Conservation (phyloP, 2,797 vertebrate genomes). For the Hapalemur alaotrensis region DNA sequence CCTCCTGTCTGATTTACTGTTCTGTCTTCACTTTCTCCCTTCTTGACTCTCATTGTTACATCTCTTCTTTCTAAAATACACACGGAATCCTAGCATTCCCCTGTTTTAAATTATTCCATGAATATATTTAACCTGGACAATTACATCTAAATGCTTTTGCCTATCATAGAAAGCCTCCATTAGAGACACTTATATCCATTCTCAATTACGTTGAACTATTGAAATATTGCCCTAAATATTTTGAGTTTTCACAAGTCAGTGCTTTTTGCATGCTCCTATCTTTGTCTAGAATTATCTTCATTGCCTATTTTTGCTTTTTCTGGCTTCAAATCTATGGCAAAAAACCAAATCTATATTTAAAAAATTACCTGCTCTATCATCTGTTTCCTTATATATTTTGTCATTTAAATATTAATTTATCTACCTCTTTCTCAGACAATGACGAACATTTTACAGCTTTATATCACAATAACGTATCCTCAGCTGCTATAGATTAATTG, state of each 20-base stretch:
- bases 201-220: neutral
- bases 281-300: neutral
- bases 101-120: neutral
- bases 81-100: neutral
- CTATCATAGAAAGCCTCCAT: neutral
- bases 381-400: neutral
- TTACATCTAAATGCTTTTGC: neutral
- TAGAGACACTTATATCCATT: neutral
- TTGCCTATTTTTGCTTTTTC: neutral
- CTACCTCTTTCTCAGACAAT: neutral
- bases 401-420: neutral
- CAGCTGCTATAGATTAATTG: neutral
- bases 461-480: neutral
- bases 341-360: neutral
- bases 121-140: neutral
- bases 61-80: neutral
- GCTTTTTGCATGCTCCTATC: neutral
- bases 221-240: neutral
- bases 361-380: neutral
- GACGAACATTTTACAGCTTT: neutral
- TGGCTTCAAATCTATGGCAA: neutral
- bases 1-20: neutral
- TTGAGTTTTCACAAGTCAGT: neutral
- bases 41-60: neutral
- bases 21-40: neutral